phyloP scores from a whole-genome alignment of 2,888 invertebrate genomes.

The Clivina fossor region DNA sequence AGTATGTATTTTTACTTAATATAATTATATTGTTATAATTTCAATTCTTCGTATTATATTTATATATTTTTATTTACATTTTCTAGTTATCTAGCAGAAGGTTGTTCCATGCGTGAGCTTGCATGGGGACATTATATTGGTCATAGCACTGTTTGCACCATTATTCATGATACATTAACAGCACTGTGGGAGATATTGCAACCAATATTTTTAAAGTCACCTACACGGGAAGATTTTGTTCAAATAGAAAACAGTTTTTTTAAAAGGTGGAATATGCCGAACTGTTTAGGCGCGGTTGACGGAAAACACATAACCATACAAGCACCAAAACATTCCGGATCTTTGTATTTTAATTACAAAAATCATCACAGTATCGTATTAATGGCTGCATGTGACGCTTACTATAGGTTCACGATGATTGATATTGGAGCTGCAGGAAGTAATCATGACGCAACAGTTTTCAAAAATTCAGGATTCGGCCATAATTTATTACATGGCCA shows the following conservation, averaged over 20 bases:
- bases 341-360: constrained; percentile 18
- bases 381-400: constrained; percentile 36
- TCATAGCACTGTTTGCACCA: constrained; percentile 15
- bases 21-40: too few species aligned
- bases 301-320: constrained; percentile 19
- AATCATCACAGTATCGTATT: constrained; percentile 30
- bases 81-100: constrained; percentile 30
- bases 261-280: constrained; percentile 15
- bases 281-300: constrained; percentile 21
- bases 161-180: constrained; percentile 24
- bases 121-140: constrained; percentile 28
- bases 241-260: constrained; percentile 15
- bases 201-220: constrained; percentile 14
- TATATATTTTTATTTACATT: too few species aligned
- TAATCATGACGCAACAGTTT: constrained; percentile 18
- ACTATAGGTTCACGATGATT: constrained; percentile 34
- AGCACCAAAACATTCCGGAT: constrained; percentile 15
- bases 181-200: constrained; percentile 11
- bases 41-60: too few species aligned
- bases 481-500: constrained; percentile 8
- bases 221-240: constrained; percentile 6
- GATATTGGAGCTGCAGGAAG: constrained; percentile 35
- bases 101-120: constrained; percentile 31
- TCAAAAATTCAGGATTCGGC: constrained; percentile 18
- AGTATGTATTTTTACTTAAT: too few species aligned